Conservation (phyloP, 1,140 invertebrate genomes). For the Papilio polyxenes region DNA sequence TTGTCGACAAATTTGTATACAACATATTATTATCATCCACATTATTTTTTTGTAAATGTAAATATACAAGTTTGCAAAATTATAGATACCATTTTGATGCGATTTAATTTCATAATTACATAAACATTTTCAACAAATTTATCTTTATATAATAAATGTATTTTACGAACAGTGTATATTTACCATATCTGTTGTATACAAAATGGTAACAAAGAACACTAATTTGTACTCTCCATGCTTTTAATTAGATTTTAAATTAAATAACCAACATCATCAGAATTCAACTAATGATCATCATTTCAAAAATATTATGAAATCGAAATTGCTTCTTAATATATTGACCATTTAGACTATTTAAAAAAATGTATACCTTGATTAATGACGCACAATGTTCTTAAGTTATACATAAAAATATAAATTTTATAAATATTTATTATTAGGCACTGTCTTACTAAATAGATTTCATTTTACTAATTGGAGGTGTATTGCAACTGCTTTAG, state of each 20-base stretch:
- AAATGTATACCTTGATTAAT: neutral
- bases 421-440: conserved; percentile 34
- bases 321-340: neutral
- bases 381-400: neutral
- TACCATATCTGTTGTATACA: no score
- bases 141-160: no score
- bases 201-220: neutral
- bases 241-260: neutral
- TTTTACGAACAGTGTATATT: neutral
- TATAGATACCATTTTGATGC: no score
- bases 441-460: conserved; percentile 25
- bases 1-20: no score
- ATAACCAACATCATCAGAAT: neutral
- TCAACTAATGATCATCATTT: neutral
- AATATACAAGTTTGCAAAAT: no score
- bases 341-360: conserved; percentile 1
- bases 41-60: no score
- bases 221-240: neutral
- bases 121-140: no score
- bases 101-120: no score
- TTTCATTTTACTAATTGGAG: neutral
- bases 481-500: conserved; percentile 13
- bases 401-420: conserved; percentile 33
- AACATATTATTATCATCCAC: no score
- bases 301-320: conserved; percentile 15